Conservation (phyloP, 2,113 vertebrate genomes). For the Syrmaticus mikado region DNA sequence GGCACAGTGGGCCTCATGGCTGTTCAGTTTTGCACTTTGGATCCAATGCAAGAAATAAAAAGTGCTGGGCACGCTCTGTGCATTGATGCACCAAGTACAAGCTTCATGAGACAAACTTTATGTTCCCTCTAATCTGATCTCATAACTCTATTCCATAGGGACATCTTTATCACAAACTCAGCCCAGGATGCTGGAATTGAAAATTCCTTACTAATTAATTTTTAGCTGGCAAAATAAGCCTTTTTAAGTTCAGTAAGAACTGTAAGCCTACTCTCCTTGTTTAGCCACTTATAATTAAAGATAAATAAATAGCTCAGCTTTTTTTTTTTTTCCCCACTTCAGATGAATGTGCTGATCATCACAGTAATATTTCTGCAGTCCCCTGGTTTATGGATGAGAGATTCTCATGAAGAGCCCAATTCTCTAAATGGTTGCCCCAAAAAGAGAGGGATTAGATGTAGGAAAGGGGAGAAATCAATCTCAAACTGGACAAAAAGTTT, state of each 20-base stretch:
- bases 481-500: background rate
- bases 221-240: conserved; percentile 71
- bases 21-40: background rate
- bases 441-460: background rate
- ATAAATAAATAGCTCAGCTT: conserved; percentile 55
- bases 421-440: background rate
- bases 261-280: conserved; percentile 73
- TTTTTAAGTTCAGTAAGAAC: conserved; percentile 71
- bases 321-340: conserved; percentile 27
- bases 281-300: conserved; percentile 68
- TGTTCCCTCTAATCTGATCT: conserved; percentile 64
- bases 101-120: conserved; percentile 51
- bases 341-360: conserved; percentile 33
- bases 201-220: conserved; percentile 80
- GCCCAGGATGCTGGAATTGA: conserved; percentile 72
- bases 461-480: background rate
- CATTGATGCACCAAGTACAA: background rate
- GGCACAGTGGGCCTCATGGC: background rate
- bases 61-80: background rate
- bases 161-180: conserved; percentile 75
- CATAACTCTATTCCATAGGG: conserved; percentile 63
- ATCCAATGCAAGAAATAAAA: background rate
- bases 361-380: background rate
- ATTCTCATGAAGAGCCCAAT: background rate
- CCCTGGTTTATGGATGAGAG: background rate